Conservation (phyloP, 1,140 invertebrate species). For the Anastrepha obliqua region DNA sequence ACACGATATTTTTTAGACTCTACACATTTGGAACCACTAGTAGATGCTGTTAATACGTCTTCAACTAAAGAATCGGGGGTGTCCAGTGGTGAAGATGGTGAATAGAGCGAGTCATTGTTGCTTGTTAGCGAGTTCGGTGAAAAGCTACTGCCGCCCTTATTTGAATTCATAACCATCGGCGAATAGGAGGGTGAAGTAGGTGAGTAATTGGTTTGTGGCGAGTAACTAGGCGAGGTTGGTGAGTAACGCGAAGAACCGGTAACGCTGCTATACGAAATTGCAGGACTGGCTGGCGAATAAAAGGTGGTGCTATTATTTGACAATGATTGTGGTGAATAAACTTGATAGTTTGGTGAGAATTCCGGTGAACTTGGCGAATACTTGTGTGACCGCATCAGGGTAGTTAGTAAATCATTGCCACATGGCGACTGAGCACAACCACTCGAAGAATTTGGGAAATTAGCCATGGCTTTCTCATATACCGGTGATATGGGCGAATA, state of each 20-base stretch:
- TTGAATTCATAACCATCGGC: constrained; percentile 71
- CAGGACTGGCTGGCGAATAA: constrained; percentile 82
- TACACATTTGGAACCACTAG: not conserved
- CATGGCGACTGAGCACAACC: constrained; percentile 61
- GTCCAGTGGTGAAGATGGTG: constrained; percentile 52
- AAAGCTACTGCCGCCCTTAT: not conserved
- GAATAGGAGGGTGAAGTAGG: constrained; percentile 81
- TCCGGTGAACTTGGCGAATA: constrained; percentile 81
- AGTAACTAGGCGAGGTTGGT: constrained; percentile 84
- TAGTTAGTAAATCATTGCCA: constrained; percentile 84
- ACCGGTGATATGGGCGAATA: constrained; percentile 86
- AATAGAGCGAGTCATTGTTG: constrained; percentile 41
- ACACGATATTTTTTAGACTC: constrained; percentile 80
- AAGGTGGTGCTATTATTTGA: not conserved
- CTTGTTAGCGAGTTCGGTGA: constrained; percentile 6
- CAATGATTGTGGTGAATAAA: constrained; percentile 35
- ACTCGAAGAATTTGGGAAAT: not conserved
- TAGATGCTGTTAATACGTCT: not conserved
- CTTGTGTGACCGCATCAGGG: constrained; percentile 82
- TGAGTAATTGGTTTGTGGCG: constrained; percentile 80
- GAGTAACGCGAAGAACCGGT: constrained; percentile 85
- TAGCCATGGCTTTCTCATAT: constrained; percentile 69
- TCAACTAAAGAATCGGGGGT: constrained; percentile 24
- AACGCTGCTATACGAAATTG: constrained; percentile 59
- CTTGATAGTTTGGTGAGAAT: constrained; percentile 63